Evolutionary conservation across 2,888 invertebrate species (phyloP).

Genomic region (Sisyra terminalis): DNA sequence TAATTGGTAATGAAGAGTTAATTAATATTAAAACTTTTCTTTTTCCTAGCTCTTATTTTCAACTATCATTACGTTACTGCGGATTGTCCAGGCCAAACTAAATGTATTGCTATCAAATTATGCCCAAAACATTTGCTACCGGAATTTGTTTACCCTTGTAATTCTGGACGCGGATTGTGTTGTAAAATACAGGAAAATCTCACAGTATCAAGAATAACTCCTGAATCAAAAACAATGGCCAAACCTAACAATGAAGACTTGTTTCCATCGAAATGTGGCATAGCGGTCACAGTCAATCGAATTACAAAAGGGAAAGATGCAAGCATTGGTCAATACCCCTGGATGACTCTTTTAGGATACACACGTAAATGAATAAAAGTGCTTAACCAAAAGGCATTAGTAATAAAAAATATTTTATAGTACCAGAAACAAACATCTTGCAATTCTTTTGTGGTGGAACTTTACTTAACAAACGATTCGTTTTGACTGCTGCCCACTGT

Average conservation of each 20-base stretch:
- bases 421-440: constrained; percentile 1
- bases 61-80: too few relatives aligned
- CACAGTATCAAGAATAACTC: too few relatives aligned
- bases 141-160: too few relatives aligned
- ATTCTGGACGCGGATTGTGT: too few relatives aligned
- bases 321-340: constrained; percentile 35
- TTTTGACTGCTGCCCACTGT: constrained; percentile 21
- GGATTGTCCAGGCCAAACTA: too few relatives aligned
- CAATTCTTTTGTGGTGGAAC: constrained; percentile 21
- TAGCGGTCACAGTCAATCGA: constrained; percentile 14
- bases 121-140: too few relatives aligned
- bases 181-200: too few relatives aligned
- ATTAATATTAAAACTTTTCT: too few relatives aligned
- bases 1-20: too few relatives aligned
- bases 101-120: too few relatives aligned
- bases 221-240: too few relatives aligned
- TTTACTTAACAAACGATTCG: constrained; percentile 16
- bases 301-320: constrained; percentile 31
- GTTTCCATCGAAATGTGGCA: constrained; percentile 14
- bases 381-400: background rate
- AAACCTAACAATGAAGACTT: background rate
- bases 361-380: constrained; percentile 14
- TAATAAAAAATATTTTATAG: constrained; percentile 3
- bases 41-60: too few relatives aligned
- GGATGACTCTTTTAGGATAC: constrained; percentile 36